A percentile compares a stretch with the other conserved stretches of the same genome.
Conservation (phyloP, 1,140 invertebrate genomes). For the Papilio xuthus region DNA sequence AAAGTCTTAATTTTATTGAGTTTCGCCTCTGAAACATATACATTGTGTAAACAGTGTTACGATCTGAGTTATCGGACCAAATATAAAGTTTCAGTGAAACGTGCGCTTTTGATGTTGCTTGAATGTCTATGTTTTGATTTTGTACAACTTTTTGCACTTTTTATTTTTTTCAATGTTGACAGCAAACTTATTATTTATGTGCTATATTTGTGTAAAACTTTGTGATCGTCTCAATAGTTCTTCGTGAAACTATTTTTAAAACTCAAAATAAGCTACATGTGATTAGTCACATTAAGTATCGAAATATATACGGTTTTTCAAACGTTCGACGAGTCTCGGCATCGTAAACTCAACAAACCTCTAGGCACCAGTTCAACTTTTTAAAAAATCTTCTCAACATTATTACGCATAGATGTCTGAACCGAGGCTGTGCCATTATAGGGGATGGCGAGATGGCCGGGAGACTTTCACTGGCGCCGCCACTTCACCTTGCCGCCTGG, state of each 20-base stretch:
- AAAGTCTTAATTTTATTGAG: background rate
- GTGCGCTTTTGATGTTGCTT: constrained; percentile 35
- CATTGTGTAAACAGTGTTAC: background rate
- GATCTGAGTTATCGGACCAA: background rate
- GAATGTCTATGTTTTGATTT: constrained; percentile 32
- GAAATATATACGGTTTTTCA: background rate
- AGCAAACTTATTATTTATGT: constrained; percentile 20
- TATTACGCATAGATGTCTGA: constrained; percentile 28
- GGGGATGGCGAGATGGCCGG: constrained; percentile 39
- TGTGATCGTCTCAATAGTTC: background rate
- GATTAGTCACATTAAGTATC: background rate
- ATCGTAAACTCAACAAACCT: background rate
- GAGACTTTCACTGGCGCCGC: constrained; percentile 71
- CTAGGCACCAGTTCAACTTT: background rate
- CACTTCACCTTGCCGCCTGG: constrained; percentile 73
- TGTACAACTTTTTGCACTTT: constrained; percentile 10
- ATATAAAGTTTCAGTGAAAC: constrained; percentile 14
- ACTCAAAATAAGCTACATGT: background rate
- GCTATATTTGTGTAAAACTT: background rate
- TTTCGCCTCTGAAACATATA: background rate
- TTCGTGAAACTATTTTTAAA: background rate
- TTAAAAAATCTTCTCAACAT: background rate
- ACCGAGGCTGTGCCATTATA: constrained; percentile 38
- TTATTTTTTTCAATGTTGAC: constrained; percentile 28
- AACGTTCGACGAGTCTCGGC: background rate